Base-by-base conservation (phyloP, 1,140 invertebrate species). In the Diplogasteroides magnus region DNA sequence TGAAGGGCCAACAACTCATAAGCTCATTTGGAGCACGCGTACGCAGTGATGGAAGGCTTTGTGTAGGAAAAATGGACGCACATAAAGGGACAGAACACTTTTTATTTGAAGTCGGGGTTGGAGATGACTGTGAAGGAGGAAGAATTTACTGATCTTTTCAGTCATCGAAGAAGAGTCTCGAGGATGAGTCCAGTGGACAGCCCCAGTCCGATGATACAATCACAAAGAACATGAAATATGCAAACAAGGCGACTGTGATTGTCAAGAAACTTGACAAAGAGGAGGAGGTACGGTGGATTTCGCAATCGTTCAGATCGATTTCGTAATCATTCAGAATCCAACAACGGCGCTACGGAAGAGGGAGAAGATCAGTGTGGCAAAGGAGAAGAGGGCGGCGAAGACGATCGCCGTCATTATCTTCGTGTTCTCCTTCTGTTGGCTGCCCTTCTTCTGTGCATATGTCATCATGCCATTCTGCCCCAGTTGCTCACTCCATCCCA, bases 361-460 rank as follows among this genome's bases (percentile, higher is more conserved):
- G 2, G 81, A 83, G 67, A 82, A 83, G 61, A 82, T 82, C 60
- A 78, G 76, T 71, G 80, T 82, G 6, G 81, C 80, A 27, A 87
- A 88, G 70, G 88, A 88, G 71, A 87, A 88, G 73, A 87, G 89
- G 79, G 88, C 88, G 6, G 88, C 88, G 1, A 82, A 87, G 58
- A 88, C 88, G 75, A 83, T 89, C 19, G 88, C 88, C 0, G 88
- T 89, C 13, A 89, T 89, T 68, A 87, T 89, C 81, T 87, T 88
- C 6, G 88, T 87, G 0, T 89, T 89, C 79, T 85, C 88, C 2
- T 77, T 88, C 2, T 89, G 88, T 76, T 89, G 88, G 85, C 78
- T 89, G 15, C 88, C 88, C 6, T 89, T 89, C 77, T 88, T 89
- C 74, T 86, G 87, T 61, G 82, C 87, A 1, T 89, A 88, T 76